Evolutionary conservation across 2,888 invertebrate species (phyloP).

Genomic region (Drosophila leonis): DNA sequence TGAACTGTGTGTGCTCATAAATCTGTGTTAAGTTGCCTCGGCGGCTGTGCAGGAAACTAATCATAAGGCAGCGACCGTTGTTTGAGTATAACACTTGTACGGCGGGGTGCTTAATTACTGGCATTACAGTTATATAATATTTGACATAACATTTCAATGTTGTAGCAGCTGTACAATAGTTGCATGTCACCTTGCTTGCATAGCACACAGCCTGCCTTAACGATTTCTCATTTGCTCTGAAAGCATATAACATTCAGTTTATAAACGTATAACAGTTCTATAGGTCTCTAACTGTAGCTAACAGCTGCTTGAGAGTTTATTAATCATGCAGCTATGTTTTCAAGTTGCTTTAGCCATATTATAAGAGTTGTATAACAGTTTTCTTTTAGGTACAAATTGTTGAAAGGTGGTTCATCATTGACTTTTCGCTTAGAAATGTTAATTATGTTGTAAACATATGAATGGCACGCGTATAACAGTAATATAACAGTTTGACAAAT

Average conservation of each 20-base stretch:
- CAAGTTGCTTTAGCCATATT: not conserved
- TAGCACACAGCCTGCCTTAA: no score
- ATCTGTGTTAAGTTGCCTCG: conserved; percentile 45
- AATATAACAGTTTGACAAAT: conserved; percentile 10
- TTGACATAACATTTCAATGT: not conserved
- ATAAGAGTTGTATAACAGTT: conserved; percentile 17
- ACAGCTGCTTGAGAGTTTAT: not conserved
- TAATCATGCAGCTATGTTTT: not conserved
- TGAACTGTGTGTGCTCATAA: conserved; percentile 41
- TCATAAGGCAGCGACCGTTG: conserved; percentile 12
- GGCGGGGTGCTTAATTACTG: not conserved
- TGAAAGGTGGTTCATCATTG: no score
- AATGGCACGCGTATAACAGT: conserved; percentile 21
- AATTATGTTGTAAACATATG: not conserved
- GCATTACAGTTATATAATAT: conserved; percentile 25
- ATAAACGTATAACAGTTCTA: not conserved
- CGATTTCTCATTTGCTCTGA: not conserved
- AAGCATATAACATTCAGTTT: not conserved
- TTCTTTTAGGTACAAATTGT: not conserved
- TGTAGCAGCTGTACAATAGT: conserved; percentile 3
- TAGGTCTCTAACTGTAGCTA: not conserved
- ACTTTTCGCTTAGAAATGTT: not conserved
- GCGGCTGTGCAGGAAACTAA: conserved; percentile 20
- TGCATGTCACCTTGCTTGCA: not conserved
- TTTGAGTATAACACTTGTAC: conserved; percentile 22